Percentiles rank a stretch among this genome's conserved stretches.
Evolutionary conservation across 2,797 vertebrate genomes (phyloP).

Genomic region (Enoplosus armatus): DNA sequence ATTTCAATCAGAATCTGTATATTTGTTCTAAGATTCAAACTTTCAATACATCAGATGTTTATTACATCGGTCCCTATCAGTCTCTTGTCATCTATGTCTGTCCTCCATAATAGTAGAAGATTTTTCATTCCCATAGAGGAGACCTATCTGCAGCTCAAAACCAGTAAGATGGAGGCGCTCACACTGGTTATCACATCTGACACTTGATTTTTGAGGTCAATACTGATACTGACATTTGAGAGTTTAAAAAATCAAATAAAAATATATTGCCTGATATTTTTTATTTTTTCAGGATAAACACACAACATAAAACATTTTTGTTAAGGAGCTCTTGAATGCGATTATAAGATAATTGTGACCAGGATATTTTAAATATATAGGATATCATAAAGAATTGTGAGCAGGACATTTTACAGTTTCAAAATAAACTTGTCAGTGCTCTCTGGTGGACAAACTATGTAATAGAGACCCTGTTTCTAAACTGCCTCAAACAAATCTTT

Average conservation of each 20-base stretch:
- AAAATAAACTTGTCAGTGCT: neutral
- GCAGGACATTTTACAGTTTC: neutral
- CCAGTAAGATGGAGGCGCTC: neutral
- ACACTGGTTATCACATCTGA: neutral
- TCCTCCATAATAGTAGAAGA: neutral
- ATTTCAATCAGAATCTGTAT: neutral
- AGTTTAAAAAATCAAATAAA: neutral
- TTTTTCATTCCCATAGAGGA: neutral
- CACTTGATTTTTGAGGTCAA: neutral
- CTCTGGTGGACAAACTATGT: slow-evolving; percentile 31
- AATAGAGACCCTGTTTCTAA: neutral
- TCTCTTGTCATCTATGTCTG: neutral
- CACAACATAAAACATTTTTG: neutral
- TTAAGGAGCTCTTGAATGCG: neutral
- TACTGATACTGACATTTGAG: neutral
- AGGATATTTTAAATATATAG: too few relatives aligned
- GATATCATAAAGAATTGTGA: too few relatives aligned
- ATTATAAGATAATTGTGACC: neutral
- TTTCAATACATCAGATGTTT: neutral
- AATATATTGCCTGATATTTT: neutral
- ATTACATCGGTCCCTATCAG: neutral
- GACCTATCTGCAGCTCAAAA: neutral
- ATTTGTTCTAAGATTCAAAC: neutral
- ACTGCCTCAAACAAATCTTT: neutral
- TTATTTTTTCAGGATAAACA: neutral